Base-by-base conservation (phyloP, 2,113 vertebrate genomes). In the Bettongia penicillata region DNA sequence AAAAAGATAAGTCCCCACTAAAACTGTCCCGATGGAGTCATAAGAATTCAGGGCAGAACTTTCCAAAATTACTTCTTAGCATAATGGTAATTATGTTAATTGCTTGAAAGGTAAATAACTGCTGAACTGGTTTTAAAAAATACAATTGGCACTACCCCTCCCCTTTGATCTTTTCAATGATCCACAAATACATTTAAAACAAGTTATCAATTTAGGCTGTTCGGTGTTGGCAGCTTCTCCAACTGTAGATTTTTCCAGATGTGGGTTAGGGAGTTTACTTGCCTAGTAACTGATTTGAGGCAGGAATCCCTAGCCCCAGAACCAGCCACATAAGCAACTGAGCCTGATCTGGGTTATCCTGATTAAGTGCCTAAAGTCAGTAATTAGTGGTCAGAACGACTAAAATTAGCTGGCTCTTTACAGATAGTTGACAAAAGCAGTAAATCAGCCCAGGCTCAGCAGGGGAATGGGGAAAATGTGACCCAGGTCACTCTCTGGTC, bases 91-190 rank as follows among this genome's bases (percentile, higher is more conserved):
- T 98, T 98, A 98, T 97, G 97, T 98, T 98, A 98, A 99, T 99
- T 99, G 98, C 98, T 98, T 99, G 98, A 99, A 99, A 99, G 98
- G 98, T 99, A 99, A 99, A 98, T 99, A 99, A 99, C 98, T 97
- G 97, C 98, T 96, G 98, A 98, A 98, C 98, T 98, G 98, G 98
- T 98, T 98, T 98, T 93, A 97, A 96, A 97, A 93, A 95, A 12
- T 84, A 97, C 97, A 95, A 94, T 2, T 94, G 94, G 96, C 91
- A 91, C 10, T 93, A 47, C 47, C 93, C 96, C 90, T 95, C 94
- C 94, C 61, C 95, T 96, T 50, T 91, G 93, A 96, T 96, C 93
- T 96, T 93, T 93, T 50, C 47, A 49, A 77, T 2, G 51, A 6
- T 51, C 91, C 91, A 89, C 91, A 92, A 95, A 1, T 43, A 84